Evolutionary conservation across 2,113 vertebrate species (phyloP).

Genomic region (Oreochromis tanganicae): DNA sequence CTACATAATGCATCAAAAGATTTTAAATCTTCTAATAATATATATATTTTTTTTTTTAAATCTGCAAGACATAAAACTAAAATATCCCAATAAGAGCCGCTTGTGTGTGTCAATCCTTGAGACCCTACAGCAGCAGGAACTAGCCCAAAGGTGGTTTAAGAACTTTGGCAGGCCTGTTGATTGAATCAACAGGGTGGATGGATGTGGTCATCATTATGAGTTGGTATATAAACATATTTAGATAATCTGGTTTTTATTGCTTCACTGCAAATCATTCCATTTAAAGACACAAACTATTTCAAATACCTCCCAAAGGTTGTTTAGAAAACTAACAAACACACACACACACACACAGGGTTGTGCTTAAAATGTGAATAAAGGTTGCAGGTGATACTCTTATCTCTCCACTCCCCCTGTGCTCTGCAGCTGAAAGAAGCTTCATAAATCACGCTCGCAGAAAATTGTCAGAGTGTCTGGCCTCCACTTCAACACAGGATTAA

Average conservation of each 20-base stretch:
- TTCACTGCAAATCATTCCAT: background rate
- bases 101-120: accelerated
- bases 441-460: background rate
- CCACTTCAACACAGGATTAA: background rate
- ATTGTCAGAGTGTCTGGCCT: background rate
- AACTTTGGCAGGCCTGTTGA: background rate
- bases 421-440: background rate
- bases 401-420: background rate
- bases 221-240: background rate
- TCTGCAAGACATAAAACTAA: background rate
- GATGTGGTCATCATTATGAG: no score
- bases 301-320: background rate
- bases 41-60: background rate
- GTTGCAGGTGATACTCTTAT: background rate
- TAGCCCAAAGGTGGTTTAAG: background rate
- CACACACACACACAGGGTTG: background rate
- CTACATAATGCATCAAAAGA: background rate
- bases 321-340: background rate
- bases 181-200: background rate
- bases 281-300: background rate
- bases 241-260: background rate
- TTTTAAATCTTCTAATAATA: background rate
- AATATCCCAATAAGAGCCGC: background rate
- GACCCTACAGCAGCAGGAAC: background rate
- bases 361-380: background rate